Evolutionary conservation across 53 echinoderm and acorn worm genomes (phyloP).

Genomic region (Glandiceps talaboti): DNA sequence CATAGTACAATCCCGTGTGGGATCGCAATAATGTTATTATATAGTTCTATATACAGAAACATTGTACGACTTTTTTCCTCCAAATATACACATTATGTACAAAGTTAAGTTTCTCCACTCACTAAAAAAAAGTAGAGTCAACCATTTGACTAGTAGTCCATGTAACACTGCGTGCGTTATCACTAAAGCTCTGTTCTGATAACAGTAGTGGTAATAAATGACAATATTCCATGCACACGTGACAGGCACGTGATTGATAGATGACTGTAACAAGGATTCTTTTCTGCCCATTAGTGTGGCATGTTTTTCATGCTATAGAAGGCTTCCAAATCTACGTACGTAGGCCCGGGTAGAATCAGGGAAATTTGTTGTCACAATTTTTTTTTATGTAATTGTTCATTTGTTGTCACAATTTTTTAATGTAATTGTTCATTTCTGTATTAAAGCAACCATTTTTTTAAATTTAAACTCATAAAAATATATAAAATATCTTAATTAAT

Average conservation of each 20-base stretch:
- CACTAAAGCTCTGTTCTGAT: neutral
- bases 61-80: neutral
- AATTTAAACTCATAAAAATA: slow-evolving; percentile 99
- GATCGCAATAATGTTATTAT: neutral
- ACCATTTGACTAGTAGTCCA: slow-evolving; percentile 17
- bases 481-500: slow-evolving; percentile 95
- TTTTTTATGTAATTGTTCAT: neutral
- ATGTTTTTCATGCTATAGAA: no score
- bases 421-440: neutral
- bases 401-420: neutral
- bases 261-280: no score
- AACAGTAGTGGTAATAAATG: neutral
- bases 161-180: slow-evolving; percentile 11
- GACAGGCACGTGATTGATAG: neutral
- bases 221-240: slow-evolving; percentile 1
- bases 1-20: neutral
- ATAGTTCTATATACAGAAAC: neutral
- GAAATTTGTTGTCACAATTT: no score
- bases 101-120: neutral
- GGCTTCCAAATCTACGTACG: no score
- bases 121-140: no score
- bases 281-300: no score
- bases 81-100: neutral
- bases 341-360: no score
- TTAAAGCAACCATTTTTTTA: neutral